Evolutionary conservation across 2,113 vertebrate species (phyloP).

Genomic region (Zosterops lateralis): DNA sequence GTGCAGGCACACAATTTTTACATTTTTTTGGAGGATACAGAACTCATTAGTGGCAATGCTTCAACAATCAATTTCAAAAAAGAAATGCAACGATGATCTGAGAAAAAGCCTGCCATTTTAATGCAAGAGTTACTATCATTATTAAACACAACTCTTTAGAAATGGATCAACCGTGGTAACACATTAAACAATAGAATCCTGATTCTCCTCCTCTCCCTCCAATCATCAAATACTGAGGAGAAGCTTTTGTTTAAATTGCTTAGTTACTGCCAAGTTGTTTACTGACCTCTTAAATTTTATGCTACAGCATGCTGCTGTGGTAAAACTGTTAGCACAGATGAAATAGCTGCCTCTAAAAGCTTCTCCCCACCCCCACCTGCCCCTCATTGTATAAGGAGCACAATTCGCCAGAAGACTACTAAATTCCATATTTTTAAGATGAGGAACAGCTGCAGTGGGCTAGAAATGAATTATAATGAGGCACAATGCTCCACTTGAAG

Average conservation of each 20-base stretch:
- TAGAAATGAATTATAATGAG: neutral
- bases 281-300: constrained; percentile 43
- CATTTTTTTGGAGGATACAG: neutral
- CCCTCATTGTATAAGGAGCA: neutral
- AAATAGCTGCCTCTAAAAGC: neutral
- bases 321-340: neutral
- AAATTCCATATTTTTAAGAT: neutral
- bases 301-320: neutral
- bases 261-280: neutral
- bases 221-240: neutral
- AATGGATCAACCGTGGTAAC: neutral
- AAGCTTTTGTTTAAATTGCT: constrained; percentile 18
- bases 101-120: neutral
- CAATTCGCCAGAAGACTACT: neutral
- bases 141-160: neutral
- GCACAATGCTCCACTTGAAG: neutral
- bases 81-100: neutral
- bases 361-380: neutral
- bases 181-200: neutral
- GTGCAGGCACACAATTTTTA: neutral
- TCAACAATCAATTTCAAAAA: neutral
- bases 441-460: neutral
- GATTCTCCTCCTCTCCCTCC: neutral
- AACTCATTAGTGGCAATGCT: neutral
- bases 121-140: neutral